Percentiles rank a stretch among this genome's conserved stretches.
phyloP scores from a whole-genome alignment of 2,888 invertebrate genomes.

The Philereme transversata region DNA sequence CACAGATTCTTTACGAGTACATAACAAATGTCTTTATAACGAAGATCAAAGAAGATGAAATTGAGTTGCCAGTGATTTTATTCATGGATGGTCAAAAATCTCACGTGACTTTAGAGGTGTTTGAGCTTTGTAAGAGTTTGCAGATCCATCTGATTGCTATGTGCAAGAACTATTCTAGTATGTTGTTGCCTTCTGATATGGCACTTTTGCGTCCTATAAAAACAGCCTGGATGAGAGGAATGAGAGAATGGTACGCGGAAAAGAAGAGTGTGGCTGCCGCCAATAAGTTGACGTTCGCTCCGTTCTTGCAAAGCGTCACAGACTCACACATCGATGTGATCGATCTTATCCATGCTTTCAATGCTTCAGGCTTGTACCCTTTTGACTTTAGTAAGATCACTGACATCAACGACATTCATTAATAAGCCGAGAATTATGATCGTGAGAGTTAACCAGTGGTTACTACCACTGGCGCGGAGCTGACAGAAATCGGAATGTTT shows the following conservation, averaged over 20 bases:
- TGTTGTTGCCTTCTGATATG: slow-evolving; percentile 4
- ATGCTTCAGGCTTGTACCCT: slow-evolving; percentile 10
- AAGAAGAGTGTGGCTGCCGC: slow-evolving; percentile 1
- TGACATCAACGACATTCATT: background rate
- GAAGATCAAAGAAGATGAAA: slow-evolving; percentile 13
- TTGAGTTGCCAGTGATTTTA: slow-evolving; percentile 18
- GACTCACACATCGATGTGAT: slow-evolving; percentile 3
- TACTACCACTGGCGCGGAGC: no score
- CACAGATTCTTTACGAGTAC: slow-evolving; percentile 19
- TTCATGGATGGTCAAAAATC: slow-evolving; percentile 21
- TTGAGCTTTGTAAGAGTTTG: slow-evolving; percentile 18
- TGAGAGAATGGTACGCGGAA: slow-evolving; percentile 4
- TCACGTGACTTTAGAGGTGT: slow-evolving; percentile 34
- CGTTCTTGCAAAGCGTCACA: slow-evolving; percentile 10
- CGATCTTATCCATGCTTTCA: slow-evolving; percentile 12
- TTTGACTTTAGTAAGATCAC: slow-evolving; percentile 3
- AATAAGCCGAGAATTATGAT: no score
- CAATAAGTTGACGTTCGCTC: slow-evolving; percentile 12
- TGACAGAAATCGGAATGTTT: no score
- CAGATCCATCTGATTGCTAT: slow-evolving; percentile 21
- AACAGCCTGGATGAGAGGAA: slow-evolving; percentile 10
- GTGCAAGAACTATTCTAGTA: slow-evolving; percentile 7
- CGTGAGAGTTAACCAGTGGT: no score
- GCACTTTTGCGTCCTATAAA: slow-evolving; percentile 13
- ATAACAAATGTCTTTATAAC: slow-evolving; percentile 16